Conservation (phyloP, 2,888 invertebrate genomes). For the Drosophila rellima region DNA sequence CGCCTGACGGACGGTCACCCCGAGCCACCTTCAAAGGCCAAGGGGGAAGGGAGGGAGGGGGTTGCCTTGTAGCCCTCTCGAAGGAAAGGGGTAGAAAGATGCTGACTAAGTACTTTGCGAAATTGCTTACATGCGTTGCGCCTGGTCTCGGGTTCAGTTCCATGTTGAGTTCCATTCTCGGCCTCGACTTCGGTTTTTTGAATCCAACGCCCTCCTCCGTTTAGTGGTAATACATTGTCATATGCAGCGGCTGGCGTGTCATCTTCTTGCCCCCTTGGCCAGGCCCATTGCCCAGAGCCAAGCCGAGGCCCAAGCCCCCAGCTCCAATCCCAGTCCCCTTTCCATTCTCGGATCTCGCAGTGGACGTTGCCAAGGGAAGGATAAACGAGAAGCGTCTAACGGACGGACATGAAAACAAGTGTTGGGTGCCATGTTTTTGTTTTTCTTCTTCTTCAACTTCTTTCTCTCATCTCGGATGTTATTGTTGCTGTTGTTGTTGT, state of each 20-base stretch:
- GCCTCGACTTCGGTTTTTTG: conserved; percentile 12
- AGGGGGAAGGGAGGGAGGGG: not conserved
- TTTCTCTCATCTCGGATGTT: not conserved
- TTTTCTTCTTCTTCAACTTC: conserved; percentile 17
- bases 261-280: conserved; percentile 37
- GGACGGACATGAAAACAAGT: conserved; percentile 72
- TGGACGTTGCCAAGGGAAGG: conserved; percentile 60
- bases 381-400: conserved; percentile 36
- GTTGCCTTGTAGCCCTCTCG: not conserved
- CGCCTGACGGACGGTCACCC: conserved; percentile 69
- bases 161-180: not conserved
- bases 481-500: conserved; percentile 14
- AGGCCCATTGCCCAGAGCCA: conserved; percentile 7
- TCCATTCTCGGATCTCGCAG: conserved; percentile 10
- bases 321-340: not conserved
- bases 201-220: conserved; percentile 53
- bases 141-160: conserved; percentile 20
- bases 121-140: conserved; percentile 78
- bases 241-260: conserved; percentile 58
- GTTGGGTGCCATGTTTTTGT: conserved; percentile 78
- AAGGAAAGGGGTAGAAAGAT: conserved; percentile 68
- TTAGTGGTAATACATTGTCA: conserved; percentile 77
- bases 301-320: not conserved
- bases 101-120: conserved; percentile 83
- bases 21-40: conserved; percentile 52